These are phyloP conservation scores for Bombus soroeensis DNA, from an alignment of 1,140 invertebrate genomes.

Conservation along the genomic window DNA sequence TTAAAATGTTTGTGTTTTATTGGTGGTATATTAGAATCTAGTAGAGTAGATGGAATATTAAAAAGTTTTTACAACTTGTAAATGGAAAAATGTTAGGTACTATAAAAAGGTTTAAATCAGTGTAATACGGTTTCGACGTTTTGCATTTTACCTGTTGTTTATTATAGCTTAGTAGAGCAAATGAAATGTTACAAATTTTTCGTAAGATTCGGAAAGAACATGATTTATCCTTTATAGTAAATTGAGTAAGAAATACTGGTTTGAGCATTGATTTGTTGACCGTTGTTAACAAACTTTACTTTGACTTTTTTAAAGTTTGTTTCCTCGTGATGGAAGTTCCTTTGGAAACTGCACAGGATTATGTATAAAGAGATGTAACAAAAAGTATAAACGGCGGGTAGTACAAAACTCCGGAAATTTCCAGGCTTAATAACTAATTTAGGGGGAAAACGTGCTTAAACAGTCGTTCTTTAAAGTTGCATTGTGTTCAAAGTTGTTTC, in stretches of 20 bases:
- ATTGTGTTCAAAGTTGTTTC: background rate
- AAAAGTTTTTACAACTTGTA: background rate
- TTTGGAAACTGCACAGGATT: background rate
- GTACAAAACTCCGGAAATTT: background rate
- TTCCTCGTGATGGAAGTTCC: background rate
- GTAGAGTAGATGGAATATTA: background rate
- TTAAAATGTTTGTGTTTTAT: background rate
- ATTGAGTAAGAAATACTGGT: background rate
- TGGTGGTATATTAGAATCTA: background rate
- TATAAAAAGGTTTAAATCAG: background rate
- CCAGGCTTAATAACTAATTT: constrained; percentile 11
- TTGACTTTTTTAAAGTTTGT: background rate
- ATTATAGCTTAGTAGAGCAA: background rate
- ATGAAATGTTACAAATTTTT: background rate
- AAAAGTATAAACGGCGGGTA: background rate
- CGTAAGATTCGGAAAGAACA: background rate
- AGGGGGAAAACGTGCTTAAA: background rate
- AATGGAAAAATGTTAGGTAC: background rate
- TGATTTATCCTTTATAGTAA: background rate
- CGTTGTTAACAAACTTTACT: background rate
- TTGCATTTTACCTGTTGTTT: background rate
- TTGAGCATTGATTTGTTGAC: background rate
- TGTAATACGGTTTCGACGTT: background rate
- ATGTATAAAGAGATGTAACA: background rate
- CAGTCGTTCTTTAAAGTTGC: background rate